A percentile compares a stretch with the other conserved stretches of the same genome.
phyloP scores from a whole-genome alignment of 2,113 vertebrate species.

The Rutilus rutilus region DNA sequence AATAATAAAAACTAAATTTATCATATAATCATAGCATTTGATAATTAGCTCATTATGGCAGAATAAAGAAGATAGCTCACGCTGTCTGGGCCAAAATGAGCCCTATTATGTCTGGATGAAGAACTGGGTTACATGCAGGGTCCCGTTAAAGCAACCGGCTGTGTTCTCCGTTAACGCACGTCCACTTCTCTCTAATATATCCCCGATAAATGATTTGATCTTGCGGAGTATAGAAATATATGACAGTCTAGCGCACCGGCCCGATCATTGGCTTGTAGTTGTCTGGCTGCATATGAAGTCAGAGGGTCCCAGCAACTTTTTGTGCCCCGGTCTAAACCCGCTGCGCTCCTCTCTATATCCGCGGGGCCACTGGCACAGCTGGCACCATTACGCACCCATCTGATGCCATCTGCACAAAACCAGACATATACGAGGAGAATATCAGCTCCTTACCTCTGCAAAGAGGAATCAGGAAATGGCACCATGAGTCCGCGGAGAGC shows the following conservation, averaged over 20 bases:
- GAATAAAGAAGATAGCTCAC: background rate
- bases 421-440: background rate
- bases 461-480: conserved; percentile 28
- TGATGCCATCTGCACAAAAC: conserved; percentile 15
- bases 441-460: conserved; percentile 41
- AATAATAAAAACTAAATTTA: too few species aligned
- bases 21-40: too few species aligned
- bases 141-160: conserved; percentile 2
- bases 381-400: background rate
- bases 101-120: conserved; percentile 11
- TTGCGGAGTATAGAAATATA: background rate
- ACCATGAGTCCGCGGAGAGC: conserved; percentile 18
- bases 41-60: background rate
- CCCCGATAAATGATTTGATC: background rate
- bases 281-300: conserved; percentile 15
- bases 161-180: background rate
- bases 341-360: background rate
- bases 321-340: conserved; percentile 25
- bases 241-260: background rate
- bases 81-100: conserved; percentile 18
- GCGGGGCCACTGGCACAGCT: background rate
- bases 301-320: conserved; percentile 48
- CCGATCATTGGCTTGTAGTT: background rate
- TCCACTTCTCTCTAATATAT: background rate
- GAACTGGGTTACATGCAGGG: conserved; percentile 12